phyloP scores from a whole-genome alignment of 2,113 vertebrate species.

The Leucopsar rothschildi region DNA sequence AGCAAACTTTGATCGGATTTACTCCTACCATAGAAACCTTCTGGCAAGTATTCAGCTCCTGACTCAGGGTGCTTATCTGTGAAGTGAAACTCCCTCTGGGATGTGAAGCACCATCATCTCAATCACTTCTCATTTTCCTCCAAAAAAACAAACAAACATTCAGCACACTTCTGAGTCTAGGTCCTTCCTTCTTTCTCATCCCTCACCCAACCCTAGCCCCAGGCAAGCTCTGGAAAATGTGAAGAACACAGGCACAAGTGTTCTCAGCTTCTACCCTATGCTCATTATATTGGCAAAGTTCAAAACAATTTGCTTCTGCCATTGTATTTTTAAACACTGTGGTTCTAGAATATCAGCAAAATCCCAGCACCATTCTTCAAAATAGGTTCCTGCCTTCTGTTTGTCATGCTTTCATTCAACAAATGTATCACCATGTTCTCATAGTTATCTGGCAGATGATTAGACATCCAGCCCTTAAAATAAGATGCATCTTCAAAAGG shows the following conservation, averaged over 20 bases:
- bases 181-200: constrained; percentile 8
- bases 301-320: background rate
- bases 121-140: constrained; percentile 33
- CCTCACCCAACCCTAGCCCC: constrained; percentile 12
- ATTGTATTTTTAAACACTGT: background rate
- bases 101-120: constrained; percentile 17
- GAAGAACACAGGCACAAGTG: background rate
- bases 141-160: constrained; percentile 38
- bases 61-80: constrained; percentile 49
- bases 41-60: constrained; percentile 40
- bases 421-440: background rate
- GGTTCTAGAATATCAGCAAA: background rate
- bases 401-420: background rate
- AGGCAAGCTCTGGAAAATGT: background rate
- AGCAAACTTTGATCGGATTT: constrained; percentile 23
- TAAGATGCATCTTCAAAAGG: background rate
- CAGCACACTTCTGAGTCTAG: constrained; percentile 1
- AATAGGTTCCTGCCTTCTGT: background rate
- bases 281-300: background rate
- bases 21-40: background rate
- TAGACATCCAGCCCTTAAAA: background rate
- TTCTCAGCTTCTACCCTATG: background rate
- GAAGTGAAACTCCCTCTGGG: constrained; percentile 38
- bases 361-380: background rate
- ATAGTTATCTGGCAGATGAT: background rate